Conservation (phyloP, 2,113 vertebrate genomes). For the sheep (Ovis aries) region ARS-UI_Ramb_v3.0 NC_056070.1:14327501-14328000, state of each 20-base stretch:
- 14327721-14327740: neutral
- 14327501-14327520: neutral
- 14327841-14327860: neutral
- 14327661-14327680: neutral
- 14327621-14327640: neutral
- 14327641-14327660: neutral
- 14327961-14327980: neutral
- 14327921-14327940: neutral
- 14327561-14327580: neutral
- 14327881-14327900: neutral
- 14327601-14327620: accelerated
- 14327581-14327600: neutral
- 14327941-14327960: neutral
- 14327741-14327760: neutral
- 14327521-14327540: neutral
- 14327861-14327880: neutral
- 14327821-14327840: neutral
- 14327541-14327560: neutral
- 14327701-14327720: neutral
- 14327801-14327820: neutral
- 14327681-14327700: neutral
- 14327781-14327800: neutral
- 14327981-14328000: neutral
- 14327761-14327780: neutral
- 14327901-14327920: slow-evolving; percentile 1